Percentiles rank a stretch among this genome's conserved stretches.
Evolutionary conservation across 2,797 vertebrate genomes (phyloP).

Genomic region (Syngnathus acus): DNA sequence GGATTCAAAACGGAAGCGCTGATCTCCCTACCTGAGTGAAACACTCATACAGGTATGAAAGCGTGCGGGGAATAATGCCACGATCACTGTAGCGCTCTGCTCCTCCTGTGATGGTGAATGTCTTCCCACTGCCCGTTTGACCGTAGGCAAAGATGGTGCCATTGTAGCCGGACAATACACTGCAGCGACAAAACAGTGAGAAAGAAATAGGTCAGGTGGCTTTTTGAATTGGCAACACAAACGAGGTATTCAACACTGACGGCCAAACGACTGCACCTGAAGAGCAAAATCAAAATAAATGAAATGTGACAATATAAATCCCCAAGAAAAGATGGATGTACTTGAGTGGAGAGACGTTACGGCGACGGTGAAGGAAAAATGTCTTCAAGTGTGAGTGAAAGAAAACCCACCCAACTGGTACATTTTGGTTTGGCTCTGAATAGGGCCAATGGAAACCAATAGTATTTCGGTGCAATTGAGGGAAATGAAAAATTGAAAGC

Average conservation of each 20-base stretch:
- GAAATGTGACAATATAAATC: slow-evolving; percentile 53
- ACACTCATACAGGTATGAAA: slow-evolving; percentile 83
- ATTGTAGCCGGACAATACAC: slow-evolving; percentile 87
- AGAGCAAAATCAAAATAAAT: slow-evolving; percentile 29
- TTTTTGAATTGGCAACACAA: too few species aligned
- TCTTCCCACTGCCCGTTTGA: slow-evolving; percentile 96
- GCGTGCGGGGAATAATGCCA: slow-evolving; percentile 87
- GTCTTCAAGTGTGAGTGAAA: slow-evolving; percentile 43
- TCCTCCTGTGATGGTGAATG: slow-evolving; percentile 93
- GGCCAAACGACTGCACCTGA: background rate
- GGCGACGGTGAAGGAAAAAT: slow-evolving; percentile 53
- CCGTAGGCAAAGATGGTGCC: slow-evolving; percentile 96
- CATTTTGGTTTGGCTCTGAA: slow-evolving; percentile 50
- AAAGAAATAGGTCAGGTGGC: background rate
- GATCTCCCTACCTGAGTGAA: slow-evolving; percentile 71
- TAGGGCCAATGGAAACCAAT: slow-evolving; percentile 29
- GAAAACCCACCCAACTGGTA: slow-evolving; percentile 39
- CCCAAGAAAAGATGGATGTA: slow-evolving; percentile 41
- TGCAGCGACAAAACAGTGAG: slow-evolving; percentile 43
- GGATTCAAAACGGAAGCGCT: background rate
- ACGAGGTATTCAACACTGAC: slow-evolving; percentile 11
- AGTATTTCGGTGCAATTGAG: slow-evolving; percentile 31
- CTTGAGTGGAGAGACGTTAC: slow-evolving; percentile 25
- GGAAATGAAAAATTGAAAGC: slow-evolving; percentile 26
- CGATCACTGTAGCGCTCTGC: slow-evolving; percentile 83